These are phyloP conservation scores for Kradibia gibbosae DNA, from an alignment of 1,140 invertebrate genomes.

Conservation along the genomic window DNA sequence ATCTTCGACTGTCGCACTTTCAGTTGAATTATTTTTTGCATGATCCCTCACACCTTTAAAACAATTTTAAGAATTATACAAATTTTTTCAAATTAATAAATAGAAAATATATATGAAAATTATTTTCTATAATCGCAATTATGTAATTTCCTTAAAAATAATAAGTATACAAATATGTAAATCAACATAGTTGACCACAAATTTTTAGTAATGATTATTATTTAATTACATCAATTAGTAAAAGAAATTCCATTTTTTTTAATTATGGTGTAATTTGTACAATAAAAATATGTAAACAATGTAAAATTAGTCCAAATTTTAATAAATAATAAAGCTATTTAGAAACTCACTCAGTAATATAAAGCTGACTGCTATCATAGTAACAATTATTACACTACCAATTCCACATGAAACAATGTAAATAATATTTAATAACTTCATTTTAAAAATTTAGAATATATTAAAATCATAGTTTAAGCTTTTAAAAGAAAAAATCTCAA, in stretches of 20 bases:
- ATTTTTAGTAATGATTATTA: no score
- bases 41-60: neutral
- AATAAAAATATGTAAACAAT: no score
- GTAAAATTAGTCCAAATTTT: no score
- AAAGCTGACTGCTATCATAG: neutral
- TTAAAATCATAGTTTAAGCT: neutral
- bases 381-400: neutral
- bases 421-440: constrained; percentile 2
- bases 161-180: neutral
- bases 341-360: neutral
- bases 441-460: neutral
- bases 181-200: neutral
- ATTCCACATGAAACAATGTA: neutral
- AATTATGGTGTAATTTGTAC: no score
- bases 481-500: neutral
- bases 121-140: neutral
- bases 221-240: no score
- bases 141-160: neutral
- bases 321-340: no score
- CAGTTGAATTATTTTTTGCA: neutral
- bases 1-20: neutral
- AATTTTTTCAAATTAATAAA: no score
- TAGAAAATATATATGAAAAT: neutral
- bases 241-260: no score
- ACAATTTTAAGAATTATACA: neutral